Evolutionary conservation across 2,888 invertebrate species (phyloP).

Genomic region (Sesia apiformis): DNA sequence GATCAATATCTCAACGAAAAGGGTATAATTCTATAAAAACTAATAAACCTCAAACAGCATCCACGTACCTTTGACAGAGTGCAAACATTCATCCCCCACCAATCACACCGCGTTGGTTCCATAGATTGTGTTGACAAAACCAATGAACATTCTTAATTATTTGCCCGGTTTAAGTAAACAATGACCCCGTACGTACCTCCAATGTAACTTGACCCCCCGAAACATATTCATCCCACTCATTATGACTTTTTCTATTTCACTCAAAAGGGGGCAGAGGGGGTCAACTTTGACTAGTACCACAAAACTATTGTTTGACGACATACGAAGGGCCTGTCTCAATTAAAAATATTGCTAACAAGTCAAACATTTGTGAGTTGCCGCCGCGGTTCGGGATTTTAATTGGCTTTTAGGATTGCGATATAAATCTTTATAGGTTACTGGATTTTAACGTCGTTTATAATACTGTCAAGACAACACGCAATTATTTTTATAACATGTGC

Average conservation of each 20-base stretch:
- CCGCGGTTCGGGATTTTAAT: slow-evolving; percentile 52
- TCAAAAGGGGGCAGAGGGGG: slow-evolving; percentile 13
- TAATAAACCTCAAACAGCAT: slow-evolving; percentile 38
- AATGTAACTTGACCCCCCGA: slow-evolving; percentile 24
- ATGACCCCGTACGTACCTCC: slow-evolving; percentile 42
- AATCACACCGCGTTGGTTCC: slow-evolving; percentile 34
- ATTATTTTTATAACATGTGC: too few species aligned
- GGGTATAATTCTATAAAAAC: slow-evolving; percentile 12
- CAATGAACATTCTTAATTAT: slow-evolving; percentile 73
- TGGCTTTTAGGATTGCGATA: slow-evolving; percentile 54
- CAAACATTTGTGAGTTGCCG: slow-evolving; percentile 56
- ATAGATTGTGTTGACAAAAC: slow-evolving; percentile 64
- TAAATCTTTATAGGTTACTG: slow-evolving; percentile 31
- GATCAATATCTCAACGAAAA: too few species aligned
- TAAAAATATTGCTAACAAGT: slow-evolving; percentile 68
- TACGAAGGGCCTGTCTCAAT: slow-evolving; percentile 58
- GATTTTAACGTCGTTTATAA: too few species aligned
- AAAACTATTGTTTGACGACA: slow-evolving; percentile 56
- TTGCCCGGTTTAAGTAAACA: slow-evolving; percentile 64
- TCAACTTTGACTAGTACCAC: slow-evolving; percentile 25
- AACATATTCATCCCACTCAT: slow-evolving; percentile 6
- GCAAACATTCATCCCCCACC: slow-evolving; percentile 53
- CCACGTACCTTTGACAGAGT: slow-evolving; percentile 25
- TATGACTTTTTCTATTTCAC: slow-evolving; percentile 3
- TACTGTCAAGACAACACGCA: too few species aligned